Evolutionary conservation across 2,797 vertebrate genomes (phyloP).

Genomic region (Oryzias dopingdopingensis): DNA sequence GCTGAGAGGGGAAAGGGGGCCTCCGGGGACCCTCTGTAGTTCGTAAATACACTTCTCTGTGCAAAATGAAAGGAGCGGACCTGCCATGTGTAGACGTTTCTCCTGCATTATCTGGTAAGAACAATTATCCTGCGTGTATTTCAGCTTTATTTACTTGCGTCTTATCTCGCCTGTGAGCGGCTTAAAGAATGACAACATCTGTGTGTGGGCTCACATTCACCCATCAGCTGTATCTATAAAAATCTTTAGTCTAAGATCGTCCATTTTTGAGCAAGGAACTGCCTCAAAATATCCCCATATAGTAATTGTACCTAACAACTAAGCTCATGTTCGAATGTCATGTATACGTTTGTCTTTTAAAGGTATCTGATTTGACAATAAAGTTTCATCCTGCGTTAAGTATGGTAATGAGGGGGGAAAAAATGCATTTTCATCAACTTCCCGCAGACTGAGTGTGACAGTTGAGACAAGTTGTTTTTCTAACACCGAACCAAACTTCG

Average conservation of each 20-base stretch:
- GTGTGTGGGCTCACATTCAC: conserved; percentile 16
- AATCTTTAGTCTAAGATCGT: conserved; percentile 55
- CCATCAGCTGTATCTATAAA: conserved; percentile 48
- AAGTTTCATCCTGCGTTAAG: conserved; percentile 60
- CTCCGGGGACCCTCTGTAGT: conserved; percentile 69
- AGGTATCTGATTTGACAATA: conserved; percentile 64
- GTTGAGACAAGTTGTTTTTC: conserved; percentile 31
- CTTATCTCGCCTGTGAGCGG: conserved; percentile 21
- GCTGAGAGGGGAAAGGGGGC: conserved; percentile 50
- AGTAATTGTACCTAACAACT: conserved; percentile 74
- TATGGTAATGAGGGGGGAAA: conserved; percentile 77
- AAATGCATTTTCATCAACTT: conserved; percentile 53
- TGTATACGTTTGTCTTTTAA: conserved; percentile 70
- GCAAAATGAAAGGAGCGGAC: conserved; percentile 63
- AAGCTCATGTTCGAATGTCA: conserved; percentile 61
- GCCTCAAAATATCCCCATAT: conserved; percentile 67
- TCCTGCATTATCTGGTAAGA: conserved; percentile 65
- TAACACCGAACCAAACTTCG: conserved; percentile 27
- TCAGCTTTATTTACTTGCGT: conserved; percentile 55
- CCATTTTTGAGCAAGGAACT: conserved; percentile 52
- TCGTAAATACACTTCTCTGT: conserved; percentile 68
- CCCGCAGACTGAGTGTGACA: conserved; percentile 41
- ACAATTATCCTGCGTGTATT: conserved; percentile 63
- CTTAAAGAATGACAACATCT: conserved; percentile 40
- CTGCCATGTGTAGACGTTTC: conserved; percentile 76